A percentile compares a stretch with the other conserved stretches of the same genome.
These are phyloP conservation scores for Phymastichus coffea DNA, from an alignment of 1,140 invertebrate genomes.

Conservation along the genomic window DNA sequence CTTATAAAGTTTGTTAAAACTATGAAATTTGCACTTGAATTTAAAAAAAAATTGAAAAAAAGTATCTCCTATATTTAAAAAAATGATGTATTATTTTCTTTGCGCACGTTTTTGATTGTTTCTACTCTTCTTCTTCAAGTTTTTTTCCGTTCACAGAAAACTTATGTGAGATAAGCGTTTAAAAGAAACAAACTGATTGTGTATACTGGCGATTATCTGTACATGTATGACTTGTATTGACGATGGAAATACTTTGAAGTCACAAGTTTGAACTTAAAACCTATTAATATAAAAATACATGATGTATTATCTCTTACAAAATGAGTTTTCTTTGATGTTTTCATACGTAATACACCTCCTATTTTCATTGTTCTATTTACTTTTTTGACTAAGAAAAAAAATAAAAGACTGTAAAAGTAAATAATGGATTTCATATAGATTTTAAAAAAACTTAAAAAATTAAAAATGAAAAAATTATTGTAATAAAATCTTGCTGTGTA, in stretches of 20 bases:
- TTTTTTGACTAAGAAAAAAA: too few relatives aligned
- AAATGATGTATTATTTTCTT: not conserved
- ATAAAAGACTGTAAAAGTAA: too few relatives aligned
- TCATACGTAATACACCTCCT: too few relatives aligned
- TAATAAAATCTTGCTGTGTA: too few relatives aligned
- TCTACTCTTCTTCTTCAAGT: too few relatives aligned
- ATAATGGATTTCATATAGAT: too few relatives aligned
- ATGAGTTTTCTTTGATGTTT: too few relatives aligned
- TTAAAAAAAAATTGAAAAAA: not conserved
- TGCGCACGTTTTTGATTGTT: too few relatives aligned
- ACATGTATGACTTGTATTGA: slow-evolving; percentile 23
- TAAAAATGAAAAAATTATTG: too few relatives aligned
- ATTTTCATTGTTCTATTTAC: too few relatives aligned
- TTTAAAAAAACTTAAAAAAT: too few relatives aligned
- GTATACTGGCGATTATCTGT: slow-evolving; percentile 3
- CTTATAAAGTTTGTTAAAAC: not conserved
- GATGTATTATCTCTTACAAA: slow-evolving; percentile 19
- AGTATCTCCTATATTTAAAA: not conserved
- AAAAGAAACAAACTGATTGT: slow-evolving; percentile 1
- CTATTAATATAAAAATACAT: slow-evolving; percentile 24
- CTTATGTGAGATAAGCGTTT: not conserved
- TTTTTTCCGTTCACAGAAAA: too few relatives aligned
- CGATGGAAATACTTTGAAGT: slow-evolving; percentile 13
- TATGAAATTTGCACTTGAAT: not conserved
- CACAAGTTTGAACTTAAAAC: slow-evolving; percentile 23